phyloP scores from a whole-genome alignment of 1,140 invertebrate species.

The Drosophila takahashii region DNA sequence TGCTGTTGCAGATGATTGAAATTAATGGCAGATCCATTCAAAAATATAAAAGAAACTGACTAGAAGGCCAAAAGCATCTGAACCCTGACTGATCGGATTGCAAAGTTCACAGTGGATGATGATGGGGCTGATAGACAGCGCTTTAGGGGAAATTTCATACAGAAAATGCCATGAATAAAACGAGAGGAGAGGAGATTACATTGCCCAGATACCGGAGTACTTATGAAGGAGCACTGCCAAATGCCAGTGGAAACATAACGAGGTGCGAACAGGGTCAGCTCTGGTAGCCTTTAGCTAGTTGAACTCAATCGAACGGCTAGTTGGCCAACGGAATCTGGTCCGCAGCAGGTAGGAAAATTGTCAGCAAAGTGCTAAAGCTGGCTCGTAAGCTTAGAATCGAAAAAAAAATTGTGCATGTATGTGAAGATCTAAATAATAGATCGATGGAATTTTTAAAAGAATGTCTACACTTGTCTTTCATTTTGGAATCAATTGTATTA shows the following conservation, averaged over 20 bases:
- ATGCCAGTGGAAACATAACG: slow-evolving; percentile 56
- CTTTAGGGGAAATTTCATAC: slow-evolving; percentile 66
- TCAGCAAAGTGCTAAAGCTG: slow-evolving; percentile 42
- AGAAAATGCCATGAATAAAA: slow-evolving; percentile 62
- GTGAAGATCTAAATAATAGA: neutral
- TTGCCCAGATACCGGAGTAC: slow-evolving; percentile 18
- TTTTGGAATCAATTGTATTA: too few species aligned
- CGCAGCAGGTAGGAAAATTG: slow-evolving; percentile 23
- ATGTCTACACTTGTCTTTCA: too few species aligned
- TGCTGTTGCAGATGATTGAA: slow-evolving; percentile 51
- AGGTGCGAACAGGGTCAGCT: slow-evolving; percentile 73
- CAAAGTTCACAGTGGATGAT: slow-evolving; percentile 54
- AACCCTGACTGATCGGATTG: slow-evolving; percentile 25
- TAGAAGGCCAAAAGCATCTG: slow-evolving; percentile 37
- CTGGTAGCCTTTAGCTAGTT: slow-evolving; percentile 28
- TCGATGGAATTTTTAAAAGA: slow-evolving; percentile 1
- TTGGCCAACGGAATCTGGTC: slow-evolving; percentile 39
- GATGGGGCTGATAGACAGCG: slow-evolving; percentile 69
- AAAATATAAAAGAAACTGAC: slow-evolving; percentile 26
- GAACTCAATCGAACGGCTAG: slow-evolving; percentile 23
- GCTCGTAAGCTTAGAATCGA: too few species aligned
- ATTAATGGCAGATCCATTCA: slow-evolving; percentile 54
- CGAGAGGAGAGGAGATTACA: slow-evolving; percentile 34
- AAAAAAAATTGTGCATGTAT: too few species aligned
- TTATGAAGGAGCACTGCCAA: slow-evolving; percentile 34